phyloP scores from a whole-genome alignment of 1,140 invertebrate species.

The Cephus cinctus region DNA sequence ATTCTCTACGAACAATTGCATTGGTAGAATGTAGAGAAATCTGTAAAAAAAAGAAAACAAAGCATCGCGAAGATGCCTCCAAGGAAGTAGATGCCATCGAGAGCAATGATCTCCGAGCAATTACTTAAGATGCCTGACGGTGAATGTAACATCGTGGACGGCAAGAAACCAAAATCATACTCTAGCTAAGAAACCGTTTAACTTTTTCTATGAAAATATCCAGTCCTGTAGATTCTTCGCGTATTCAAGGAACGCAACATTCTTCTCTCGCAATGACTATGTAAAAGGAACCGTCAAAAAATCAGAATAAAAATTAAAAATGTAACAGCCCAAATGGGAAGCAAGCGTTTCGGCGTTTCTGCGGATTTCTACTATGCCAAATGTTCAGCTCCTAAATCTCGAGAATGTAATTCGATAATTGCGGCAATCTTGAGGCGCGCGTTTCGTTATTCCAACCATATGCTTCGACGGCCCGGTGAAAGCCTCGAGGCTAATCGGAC shows the following conservation, averaged over 20 bases:
- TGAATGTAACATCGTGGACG: too few relatives aligned
- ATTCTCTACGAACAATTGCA: conserved; percentile 32
- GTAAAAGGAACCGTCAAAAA: too few relatives aligned
- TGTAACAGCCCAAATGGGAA: too few relatives aligned
- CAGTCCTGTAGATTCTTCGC: too few relatives aligned
- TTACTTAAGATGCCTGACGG: too few relatives aligned
- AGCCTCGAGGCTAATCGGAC: conserved; percentile 25
- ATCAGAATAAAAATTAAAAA: too few relatives aligned
- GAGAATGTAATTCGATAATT: conserved; percentile 47
- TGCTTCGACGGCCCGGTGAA: conserved; percentile 18
- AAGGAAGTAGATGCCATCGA: conserved; percentile 15
- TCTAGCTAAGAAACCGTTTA: too few relatives aligned
- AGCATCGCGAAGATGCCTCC: conserved; percentile 17
- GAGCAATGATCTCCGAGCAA: conserved; percentile 14
- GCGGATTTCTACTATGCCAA: conserved; percentile 24
- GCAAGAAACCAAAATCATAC: too few relatives aligned
- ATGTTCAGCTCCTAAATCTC: conserved; percentile 4
- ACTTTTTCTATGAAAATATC: too few relatives aligned
- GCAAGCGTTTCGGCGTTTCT: conserved; percentile 9
- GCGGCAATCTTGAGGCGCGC: conserved; percentile 34
- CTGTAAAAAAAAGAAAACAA: too few relatives aligned
- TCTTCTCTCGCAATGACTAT: too few relatives aligned
- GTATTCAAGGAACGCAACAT: too few relatives aligned
- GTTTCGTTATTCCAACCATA: conserved; percentile 43
- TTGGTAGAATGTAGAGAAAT: conserved; percentile 30